Percentiles rank a stretch among this genome's conserved stretches.
These are phyloP conservation scores for Onychomys torridus DNA, from an alignment of 2,797 vertebrate species.

Conservation along the genomic window DNA sequence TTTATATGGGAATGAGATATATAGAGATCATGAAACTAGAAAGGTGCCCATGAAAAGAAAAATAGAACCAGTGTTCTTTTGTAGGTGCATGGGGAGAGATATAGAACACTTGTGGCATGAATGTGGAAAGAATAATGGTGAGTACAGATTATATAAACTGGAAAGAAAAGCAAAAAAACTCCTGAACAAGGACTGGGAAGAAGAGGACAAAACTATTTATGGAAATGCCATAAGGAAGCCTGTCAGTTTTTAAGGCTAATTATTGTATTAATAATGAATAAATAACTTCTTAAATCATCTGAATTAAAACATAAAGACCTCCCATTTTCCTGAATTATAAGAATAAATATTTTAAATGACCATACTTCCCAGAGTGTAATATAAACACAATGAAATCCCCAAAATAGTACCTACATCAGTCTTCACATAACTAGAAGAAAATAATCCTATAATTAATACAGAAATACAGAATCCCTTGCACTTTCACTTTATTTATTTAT, in stretches of 20 bases:
- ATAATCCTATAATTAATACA: background rate
- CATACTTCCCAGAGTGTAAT: background rate
- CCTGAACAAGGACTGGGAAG: background rate
- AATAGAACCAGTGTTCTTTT: background rate
- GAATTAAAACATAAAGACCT: background rate
- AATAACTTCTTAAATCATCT: background rate
- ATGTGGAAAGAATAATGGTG: background rate
- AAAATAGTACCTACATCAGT: background rate
- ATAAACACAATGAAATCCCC: background rate
- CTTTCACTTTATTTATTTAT: background rate
- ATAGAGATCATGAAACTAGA: background rate
- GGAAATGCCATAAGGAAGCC: background rate
- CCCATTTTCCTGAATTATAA: background rate
- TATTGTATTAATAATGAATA: background rate
- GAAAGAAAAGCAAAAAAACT: background rate
- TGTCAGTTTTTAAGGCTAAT: background rate
- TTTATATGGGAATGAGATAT: background rate
- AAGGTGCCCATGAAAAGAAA: too few relatives aligned
- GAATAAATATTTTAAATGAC: background rate
- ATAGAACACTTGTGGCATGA: background rate
- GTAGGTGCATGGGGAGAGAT: background rate
- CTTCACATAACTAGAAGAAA: background rate
- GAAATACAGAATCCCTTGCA: background rate
- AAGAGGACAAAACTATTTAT: background rate
- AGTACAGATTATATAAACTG: background rate